phyloP scores from a whole-genome alignment of 2,888 invertebrate genomes.

The Smittia sp. region DNA sequence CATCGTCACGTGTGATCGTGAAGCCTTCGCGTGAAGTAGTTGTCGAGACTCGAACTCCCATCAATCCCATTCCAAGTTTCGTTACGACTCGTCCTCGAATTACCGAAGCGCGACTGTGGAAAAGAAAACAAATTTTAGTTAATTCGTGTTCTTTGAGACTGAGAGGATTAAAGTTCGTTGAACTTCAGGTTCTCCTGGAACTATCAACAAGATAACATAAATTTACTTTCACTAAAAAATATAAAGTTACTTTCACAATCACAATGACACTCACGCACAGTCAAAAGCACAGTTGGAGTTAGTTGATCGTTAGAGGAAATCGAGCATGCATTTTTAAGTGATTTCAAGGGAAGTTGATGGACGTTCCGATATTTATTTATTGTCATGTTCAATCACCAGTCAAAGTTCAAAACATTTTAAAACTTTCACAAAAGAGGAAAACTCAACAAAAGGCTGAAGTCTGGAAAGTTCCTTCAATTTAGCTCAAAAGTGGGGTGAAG shows the following conservation, averaged over 20 bases:
- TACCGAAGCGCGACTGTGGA: slow-evolving; percentile 88
- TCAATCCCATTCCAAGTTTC: slow-evolving; percentile 85
- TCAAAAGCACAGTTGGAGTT: slow-evolving; percentile 16
- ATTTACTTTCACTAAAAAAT: not conserved
- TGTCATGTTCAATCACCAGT: not conserved
- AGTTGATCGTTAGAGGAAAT: not conserved
- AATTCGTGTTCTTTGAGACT: not conserved
- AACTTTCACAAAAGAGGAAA: not conserved
- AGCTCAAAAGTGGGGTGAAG: slow-evolving; percentile 3
- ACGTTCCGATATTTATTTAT: not conserved
- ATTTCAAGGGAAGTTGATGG: not conserved
- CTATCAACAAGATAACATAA: not conserved
- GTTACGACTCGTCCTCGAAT: slow-evolving; percentile 93
- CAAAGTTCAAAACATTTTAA: not conserved
- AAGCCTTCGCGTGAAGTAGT: slow-evolving; percentile 94
- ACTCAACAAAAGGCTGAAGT: not conserved
- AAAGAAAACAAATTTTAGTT: slow-evolving; percentile 33
- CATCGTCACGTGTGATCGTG: slow-evolving; percentile 86
- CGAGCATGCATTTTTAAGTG: not conserved
- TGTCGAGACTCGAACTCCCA: slow-evolving; percentile 93
- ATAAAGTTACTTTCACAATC: slow-evolving; percentile 10
- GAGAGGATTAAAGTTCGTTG: not conserved
- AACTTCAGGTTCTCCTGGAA: not conserved
- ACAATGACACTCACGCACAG: slow-evolving; percentile 18
- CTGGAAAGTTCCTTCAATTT: not conserved